Percentiles rank a stretch among this genome's conserved stretches.
Conservation (phyloP, 2,888 invertebrate genomes). For the Tenthredo amoena region DNA sequence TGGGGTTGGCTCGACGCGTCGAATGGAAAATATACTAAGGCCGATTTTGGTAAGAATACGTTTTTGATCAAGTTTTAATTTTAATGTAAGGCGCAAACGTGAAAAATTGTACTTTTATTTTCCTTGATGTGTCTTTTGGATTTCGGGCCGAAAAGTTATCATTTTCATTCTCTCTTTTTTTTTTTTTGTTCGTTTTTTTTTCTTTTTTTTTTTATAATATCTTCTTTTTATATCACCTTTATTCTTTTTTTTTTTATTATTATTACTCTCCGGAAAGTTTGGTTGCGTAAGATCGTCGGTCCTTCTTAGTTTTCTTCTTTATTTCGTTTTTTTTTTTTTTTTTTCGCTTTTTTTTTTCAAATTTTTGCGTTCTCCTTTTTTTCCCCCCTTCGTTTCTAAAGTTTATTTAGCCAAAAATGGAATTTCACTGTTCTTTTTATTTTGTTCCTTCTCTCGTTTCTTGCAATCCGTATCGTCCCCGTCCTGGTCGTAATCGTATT, state of each 20-base stretch:
- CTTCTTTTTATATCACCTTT: conserved; percentile 18
- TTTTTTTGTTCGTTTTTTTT: conserved; percentile 58
- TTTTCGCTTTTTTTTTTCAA: background rate
- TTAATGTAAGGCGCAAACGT: conserved; percentile 78
- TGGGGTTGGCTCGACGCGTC: conserved; percentile 64
- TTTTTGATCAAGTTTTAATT: conserved; percentile 77
- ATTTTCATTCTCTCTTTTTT: conserved; percentile 61
- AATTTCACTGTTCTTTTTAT: conserved; percentile 56
- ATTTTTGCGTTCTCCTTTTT: no score
- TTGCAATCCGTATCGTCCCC: conserved; percentile 38
- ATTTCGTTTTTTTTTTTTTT: conserved; percentile 22
- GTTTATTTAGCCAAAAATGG: conserved; percentile 58
- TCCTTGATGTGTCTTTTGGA: conserved; percentile 77
- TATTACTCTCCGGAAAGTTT: conserved; percentile 1
- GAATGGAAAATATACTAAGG: conserved; percentile 76
- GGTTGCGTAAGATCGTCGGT: background rate
- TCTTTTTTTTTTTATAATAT: conserved; percentile 32
- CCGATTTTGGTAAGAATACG: conserved; percentile 77
- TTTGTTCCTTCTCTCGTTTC: background rate
- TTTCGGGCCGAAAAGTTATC: conserved; percentile 73
- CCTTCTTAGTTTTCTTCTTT: background rate
- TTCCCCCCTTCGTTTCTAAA: background rate
- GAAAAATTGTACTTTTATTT: conserved; percentile 78
- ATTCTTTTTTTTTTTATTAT: conserved; percentile 46
- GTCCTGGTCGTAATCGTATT: conserved; percentile 47